Evolutionary conservation across 37 sponge, comb jelly and placozoan genomes (phyloP).

Genomic region (Crambe crambe): DNA sequence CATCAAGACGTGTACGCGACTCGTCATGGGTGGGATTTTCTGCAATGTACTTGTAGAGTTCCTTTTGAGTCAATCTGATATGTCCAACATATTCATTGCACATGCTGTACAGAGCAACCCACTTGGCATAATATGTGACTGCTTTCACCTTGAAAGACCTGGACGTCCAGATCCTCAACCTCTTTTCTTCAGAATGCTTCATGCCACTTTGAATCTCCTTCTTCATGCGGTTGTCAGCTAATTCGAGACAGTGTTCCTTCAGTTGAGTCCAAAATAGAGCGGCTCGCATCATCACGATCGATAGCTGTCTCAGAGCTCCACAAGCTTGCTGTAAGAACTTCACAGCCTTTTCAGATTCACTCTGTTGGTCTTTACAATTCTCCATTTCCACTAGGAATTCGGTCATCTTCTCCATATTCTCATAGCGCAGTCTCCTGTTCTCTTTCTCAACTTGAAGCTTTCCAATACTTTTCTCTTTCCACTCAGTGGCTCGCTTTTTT

Average conservation of each 20-base stretch:
- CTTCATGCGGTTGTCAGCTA: slow-evolving; percentile 25
- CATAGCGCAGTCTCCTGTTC: slow-evolving; percentile 13
- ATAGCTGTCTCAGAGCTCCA: slow-evolving; percentile 49
- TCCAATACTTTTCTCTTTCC: slow-evolving; percentile 3
- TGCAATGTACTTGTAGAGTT: slow-evolving; percentile 51
- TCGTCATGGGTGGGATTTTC: slow-evolving; percentile 57
- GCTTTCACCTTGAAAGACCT: slow-evolving; percentile 43
- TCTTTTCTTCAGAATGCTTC: slow-evolving; percentile 33
- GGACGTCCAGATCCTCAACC: slow-evolving; percentile 46
- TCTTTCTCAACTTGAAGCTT: slow-evolving; percentile 12
- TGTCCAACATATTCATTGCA: slow-evolving; percentile 38
- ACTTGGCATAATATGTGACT: slow-evolving; percentile 41
- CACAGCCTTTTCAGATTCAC: slow-evolving; percentile 33
- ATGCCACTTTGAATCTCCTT: slow-evolving; percentile 31
- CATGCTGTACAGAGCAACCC: slow-evolving; percentile 70
- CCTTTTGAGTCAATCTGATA: slow-evolving; percentile 55
- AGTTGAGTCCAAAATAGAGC: slow-evolving; percentile 71
- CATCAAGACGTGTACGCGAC: slow-evolving; percentile 18
- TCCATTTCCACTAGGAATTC: slow-evolving; percentile 23
- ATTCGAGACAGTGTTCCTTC: slow-evolving; percentile 46
- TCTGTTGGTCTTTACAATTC: slow-evolving; percentile 19
- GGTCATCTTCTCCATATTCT: slow-evolving; percentile 22
- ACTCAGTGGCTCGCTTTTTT: background rate
- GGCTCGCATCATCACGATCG: slow-evolving; percentile 63
- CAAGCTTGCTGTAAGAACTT: slow-evolving; percentile 57